Percentiles rank a stretch among this genome's conserved stretches.
Evolutionary conservation across 2,113 vertebrate species (phyloP).

Genomic region (Ardeotis arabs): DNA sequence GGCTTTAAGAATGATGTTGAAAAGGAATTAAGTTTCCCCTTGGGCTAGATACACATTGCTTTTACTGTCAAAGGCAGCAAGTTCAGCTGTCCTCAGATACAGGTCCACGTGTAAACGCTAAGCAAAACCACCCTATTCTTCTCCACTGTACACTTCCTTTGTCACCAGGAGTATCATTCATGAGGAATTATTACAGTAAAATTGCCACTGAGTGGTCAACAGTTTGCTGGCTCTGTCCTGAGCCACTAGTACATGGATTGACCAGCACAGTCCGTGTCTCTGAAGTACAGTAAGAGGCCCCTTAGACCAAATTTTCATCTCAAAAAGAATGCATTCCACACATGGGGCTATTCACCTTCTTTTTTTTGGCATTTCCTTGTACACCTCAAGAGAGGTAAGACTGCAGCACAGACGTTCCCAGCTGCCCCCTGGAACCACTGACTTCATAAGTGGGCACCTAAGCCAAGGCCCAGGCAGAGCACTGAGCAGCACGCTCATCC

Average conservation of each 20-base stretch:
- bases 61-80: background rate
- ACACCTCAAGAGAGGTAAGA: background rate
- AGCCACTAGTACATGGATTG: background rate
- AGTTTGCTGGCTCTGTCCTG: background rate
- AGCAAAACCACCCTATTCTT: background rate
- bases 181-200: background rate
- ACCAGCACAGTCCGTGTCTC: background rate
- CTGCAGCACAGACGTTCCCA: background rate
- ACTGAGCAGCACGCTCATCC: accelerated
- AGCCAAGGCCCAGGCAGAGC: too few relatives aligned
- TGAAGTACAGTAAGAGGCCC: background rate
- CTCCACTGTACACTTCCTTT: background rate
- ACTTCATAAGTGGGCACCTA: background rate
- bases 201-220: background rate
- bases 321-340: background rate
- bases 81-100: background rate
- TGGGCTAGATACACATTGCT: background rate
- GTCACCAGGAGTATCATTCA: background rate
- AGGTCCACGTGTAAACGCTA: background rate
- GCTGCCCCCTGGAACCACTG: accelerated
- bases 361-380: background rate
- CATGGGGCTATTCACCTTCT: background rate
- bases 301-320: background rate
- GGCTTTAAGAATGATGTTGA: background rate
- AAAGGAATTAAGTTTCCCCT: background rate